phyloP scores from a whole-genome alignment of 1,140 invertebrate species.

The Leptonema lineaticorne region DNA sequence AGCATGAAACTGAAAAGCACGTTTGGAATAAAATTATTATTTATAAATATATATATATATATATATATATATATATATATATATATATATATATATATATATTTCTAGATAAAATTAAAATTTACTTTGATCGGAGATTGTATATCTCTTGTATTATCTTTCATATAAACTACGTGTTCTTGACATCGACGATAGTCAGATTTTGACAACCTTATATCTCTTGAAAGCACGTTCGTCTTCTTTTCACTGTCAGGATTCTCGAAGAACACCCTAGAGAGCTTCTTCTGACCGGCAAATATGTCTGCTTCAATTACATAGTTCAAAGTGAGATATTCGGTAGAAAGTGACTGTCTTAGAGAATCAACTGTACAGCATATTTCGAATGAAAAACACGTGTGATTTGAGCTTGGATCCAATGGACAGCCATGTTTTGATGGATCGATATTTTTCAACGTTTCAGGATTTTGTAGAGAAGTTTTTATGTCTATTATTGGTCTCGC shows the following conservation, averaged over 20 bases:
- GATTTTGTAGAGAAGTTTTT: conserved; percentile 60
- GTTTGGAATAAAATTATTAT: neutral
- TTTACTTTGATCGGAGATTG: conserved; percentile 75
- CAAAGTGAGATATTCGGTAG: conserved; percentile 58
- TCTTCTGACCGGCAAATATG: conserved; percentile 72
- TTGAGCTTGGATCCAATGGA: conserved; percentile 60
- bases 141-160: conserved; percentile 81
- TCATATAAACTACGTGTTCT: conserved; percentile 76
- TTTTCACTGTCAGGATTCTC: conserved; percentile 53
- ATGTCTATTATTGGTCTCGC: conserved; percentile 87
- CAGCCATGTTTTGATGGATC: conserved; percentile 79
- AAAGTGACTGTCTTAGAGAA: conserved; percentile 60
- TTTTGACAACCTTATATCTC: conserved; percentile 58
- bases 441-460: conserved; percentile 68
- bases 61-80: too few species aligned
- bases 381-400: conserved; percentile 85
- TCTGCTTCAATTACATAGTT: conserved; percentile 83
- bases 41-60: too few species aligned
- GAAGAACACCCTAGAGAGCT: conserved; percentile 82
- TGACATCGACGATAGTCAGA: conserved; percentile 64
- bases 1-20: conserved; percentile 67
- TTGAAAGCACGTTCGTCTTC: conserved; percentile 61
- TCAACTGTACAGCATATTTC: conserved; percentile 82
- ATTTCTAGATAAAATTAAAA: too few species aligned
- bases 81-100: conserved; percentile 38